Evolutionary conservation across 2,888 invertebrate genomes (phyloP), one percentile per base, ranked within the genome.

Genomic region (Drosophila neonasuta): DNA sequence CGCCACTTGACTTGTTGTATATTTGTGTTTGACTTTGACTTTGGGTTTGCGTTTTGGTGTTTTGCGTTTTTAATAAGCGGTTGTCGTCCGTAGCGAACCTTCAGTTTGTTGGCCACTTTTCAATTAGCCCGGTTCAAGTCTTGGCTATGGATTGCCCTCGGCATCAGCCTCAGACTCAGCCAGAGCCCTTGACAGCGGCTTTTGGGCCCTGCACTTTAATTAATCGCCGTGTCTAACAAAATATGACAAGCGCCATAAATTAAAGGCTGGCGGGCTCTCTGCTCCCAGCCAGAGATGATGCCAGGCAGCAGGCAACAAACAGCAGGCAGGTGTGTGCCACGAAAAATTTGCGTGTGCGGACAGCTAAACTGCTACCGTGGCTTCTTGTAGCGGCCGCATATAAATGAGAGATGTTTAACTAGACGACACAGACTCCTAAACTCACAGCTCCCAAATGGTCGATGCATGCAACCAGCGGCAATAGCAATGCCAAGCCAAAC

Each of bases 181-280:
- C 8, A 3, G 9, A 9, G 32, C 8, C 41, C 68, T 34, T 13
- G 48, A 49, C 11, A 39, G 51, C 48, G 51, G 49, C 54, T 59
- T 62, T 71, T 51, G 59, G 65, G 51, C 29, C 67, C 75, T 67
- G 82, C 87, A 85, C 86, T 81, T 81, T 87, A 81, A 81, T 81
- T 81, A 81, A 81, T 81, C 81, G 87, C 71, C 87, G 73, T 84
- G 87, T 84, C 80, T 81, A 83, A 80, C 81, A 86, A 84, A 84
- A 87, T 87, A 87, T 84, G 84, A 87, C 84, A 84, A 86, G 87
- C 77, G 79, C 79, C 88, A 84, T 84, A 80, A 87, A 87, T 84
- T 84, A 86, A 83, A 74, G 13, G 66, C 29, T 44, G 45, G 6
- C 51, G 17, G 11, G 3, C 34, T 36, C 54, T 51, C 46, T 32